phyloP scores from a whole-genome alignment of 2,888 invertebrate species.

The Plusia festucae region DNA sequence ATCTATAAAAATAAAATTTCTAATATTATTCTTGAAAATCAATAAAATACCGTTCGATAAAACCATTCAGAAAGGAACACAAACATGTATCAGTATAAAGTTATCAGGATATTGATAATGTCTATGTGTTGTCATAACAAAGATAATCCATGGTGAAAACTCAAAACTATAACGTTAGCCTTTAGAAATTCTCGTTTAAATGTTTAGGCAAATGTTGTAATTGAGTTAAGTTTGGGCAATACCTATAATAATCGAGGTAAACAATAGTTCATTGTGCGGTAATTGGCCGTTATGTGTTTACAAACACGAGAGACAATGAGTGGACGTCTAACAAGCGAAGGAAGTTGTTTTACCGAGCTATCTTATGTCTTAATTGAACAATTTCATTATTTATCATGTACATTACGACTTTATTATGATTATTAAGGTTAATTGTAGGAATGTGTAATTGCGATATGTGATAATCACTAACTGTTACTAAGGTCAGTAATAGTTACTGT shows the following conservation, averaged over 20 bases:
- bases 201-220: constrained; percentile 34
- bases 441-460: not conserved
- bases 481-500: not conserved
- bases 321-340: constrained; percentile 64
- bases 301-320: constrained; percentile 77
- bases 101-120: not conserved
- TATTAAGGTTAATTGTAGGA: not conserved
- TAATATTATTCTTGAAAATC: too few species aligned
- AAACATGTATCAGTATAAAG: not conserved
- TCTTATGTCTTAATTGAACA: constrained; percentile 38
- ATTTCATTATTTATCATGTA: constrained; percentile 24
- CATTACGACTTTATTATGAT: not conserved
- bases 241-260: constrained; percentile 65
- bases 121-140: not conserved
- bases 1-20: too few species aligned
- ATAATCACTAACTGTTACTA: not conserved
- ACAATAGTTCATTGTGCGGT: constrained; percentile 82
- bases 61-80: not conserved
- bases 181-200: constrained; percentile 11
- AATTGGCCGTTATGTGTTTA: constrained; percentile 75
- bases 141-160: not conserved
- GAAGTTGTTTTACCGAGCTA: constrained; percentile 72
- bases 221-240: constrained; percentile 59
- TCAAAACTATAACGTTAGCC: not conserved
- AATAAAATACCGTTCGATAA: too few species aligned